These are phyloP conservation scores for Notocelia uddmanniana DNA, from an alignment of 2,888 invertebrate species.

Conservation along the genomic window DNA sequence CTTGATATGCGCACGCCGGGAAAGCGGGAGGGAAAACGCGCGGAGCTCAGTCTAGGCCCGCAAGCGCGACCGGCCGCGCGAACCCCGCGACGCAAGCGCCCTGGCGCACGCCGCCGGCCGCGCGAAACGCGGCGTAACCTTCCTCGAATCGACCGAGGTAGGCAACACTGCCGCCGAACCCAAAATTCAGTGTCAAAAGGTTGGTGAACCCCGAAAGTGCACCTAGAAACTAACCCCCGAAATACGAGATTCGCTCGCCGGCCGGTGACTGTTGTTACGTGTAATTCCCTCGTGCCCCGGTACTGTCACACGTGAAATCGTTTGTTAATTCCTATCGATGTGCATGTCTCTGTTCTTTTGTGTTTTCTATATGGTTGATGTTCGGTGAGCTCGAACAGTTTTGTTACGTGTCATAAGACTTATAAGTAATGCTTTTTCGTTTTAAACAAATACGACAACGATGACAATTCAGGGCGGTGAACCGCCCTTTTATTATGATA, in stretches of 20 bases:
- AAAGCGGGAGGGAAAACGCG: slow-evolving; percentile 79
- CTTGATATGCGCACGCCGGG: slow-evolving; percentile 84
- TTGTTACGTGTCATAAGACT: background rate
- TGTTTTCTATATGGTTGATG: slow-evolving; percentile 21
- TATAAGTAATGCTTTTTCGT: background rate
- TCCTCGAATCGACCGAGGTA: slow-evolving; percentile 81
- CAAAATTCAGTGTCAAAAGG: slow-evolving; percentile 85
- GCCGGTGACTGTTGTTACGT: slow-evolving; percentile 53
- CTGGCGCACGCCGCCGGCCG: slow-evolving; percentile 82
- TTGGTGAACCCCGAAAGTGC: slow-evolving; percentile 79
- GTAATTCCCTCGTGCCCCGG: slow-evolving; percentile 69
- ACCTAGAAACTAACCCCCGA: slow-evolving; percentile 59
- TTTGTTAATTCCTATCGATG: slow-evolving; percentile 42
- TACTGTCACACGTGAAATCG: slow-evolving; percentile 64
- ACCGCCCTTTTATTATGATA: background rate
- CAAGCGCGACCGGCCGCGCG: slow-evolving; percentile 82
- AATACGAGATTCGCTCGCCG: slow-evolving; percentile 57
- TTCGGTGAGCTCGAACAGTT: background rate
- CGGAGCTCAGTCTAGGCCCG: slow-evolving; percentile 75
- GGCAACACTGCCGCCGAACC: slow-evolving; percentile 75
- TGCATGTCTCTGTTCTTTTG: slow-evolving; percentile 22
- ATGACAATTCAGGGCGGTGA: background rate
- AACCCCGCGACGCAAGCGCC: slow-evolving; percentile 74
- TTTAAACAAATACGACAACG: background rate
- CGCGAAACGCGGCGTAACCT: slow-evolving; percentile 82